Conservation (phyloP, 35 echinoderm and acorn worm genomes). For the Diadema setosum region DNA sequence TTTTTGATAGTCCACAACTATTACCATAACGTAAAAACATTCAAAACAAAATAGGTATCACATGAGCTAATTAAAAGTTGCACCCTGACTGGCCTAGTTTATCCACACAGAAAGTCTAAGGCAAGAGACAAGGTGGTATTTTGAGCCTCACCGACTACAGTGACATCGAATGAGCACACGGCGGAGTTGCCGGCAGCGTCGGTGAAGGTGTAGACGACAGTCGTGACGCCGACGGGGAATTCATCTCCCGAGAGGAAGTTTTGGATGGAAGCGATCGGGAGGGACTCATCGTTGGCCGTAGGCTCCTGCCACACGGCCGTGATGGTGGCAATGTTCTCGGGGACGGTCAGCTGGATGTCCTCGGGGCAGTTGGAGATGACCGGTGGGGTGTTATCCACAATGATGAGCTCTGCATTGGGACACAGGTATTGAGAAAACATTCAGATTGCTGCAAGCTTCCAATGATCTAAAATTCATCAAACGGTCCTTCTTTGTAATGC, state of each 20-base stretch:
- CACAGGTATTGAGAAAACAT: too few species aligned
- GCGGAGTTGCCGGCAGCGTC: slow-evolving; percentile 23
- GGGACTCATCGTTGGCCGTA: slow-evolving; percentile 45
- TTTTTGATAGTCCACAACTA: too few species aligned
- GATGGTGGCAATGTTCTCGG: background rate
- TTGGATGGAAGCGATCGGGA: background rate
- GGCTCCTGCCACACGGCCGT: slow-evolving; percentile 53
- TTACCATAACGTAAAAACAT: too few species aligned
- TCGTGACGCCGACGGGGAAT: slow-evolving; percentile 42
- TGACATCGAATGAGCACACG: slow-evolving; percentile 44
- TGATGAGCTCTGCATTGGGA: background rate
- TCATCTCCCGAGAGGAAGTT: slow-evolving; percentile 6
- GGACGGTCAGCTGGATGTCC: background rate
- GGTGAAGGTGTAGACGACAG: background rate
- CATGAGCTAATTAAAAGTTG: too few species aligned
- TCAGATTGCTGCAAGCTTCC: too few species aligned
- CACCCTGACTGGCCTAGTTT: too few species aligned
- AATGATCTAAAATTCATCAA: too few species aligned
- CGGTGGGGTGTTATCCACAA: slow-evolving; percentile 52
- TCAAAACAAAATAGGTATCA: too few species aligned
- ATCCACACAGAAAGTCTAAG: too few species aligned
- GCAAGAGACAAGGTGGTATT: too few species aligned
- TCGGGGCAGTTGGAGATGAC: slow-evolving; percentile 45
- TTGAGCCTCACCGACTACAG: slow-evolving; percentile 15
- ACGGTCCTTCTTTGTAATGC: too few species aligned